Base-by-base conservation (phyloP, 2,888 invertebrate genomes). In the Hirtodrosophila trivittata region DNA sequence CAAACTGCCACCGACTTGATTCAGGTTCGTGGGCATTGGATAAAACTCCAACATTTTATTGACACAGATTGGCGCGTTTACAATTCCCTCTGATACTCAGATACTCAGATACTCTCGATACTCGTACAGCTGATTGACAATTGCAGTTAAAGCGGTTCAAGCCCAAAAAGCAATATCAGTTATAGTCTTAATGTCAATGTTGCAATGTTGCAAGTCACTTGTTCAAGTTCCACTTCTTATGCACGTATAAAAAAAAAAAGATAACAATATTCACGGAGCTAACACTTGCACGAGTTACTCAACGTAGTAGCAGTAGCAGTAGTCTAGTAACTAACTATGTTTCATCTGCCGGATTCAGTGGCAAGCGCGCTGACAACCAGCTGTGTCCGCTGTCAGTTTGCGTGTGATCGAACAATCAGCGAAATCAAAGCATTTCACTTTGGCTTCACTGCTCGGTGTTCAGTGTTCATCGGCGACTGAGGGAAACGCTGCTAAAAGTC, bases 1-100 rank as follows among this genome's bases (percentile, higher is more conserved):
- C 67, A 89, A 86, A 66, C 89, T 78, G 71, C 88, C 85, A 65
- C 86, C 81, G 51, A 89, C 88, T 75, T 88, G 87, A 86, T 80
- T 90, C 63, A 90, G 74, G 84, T 87, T 89, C 51, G 90, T 90
- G 66, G 90, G 90, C 88, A 90, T 89, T 68, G 90, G 90, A 85
- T 90, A 90, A 66, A 90, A 90, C 73, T 90, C 90, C 76, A 90
- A 87, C 90, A 90, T 90, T 84, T 78, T 87, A 66, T 69, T 66
- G 43, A 45, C 39, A 59, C 77, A 32, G 32, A 41, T 9, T 43
- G 18, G 21, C 7, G 13, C 18, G 38, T 18, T 38, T 33, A 35
- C 13, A 25, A 28, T 25, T 26, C n/a, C 26, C 28, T 16, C n/a
- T 30, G 28, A 16, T 28, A 4, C 28, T 3, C 42, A 14, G 26